Base-by-base conservation (phyloP, 2,113 vertebrate species). In the Peucedramus taeniatus region DNA sequence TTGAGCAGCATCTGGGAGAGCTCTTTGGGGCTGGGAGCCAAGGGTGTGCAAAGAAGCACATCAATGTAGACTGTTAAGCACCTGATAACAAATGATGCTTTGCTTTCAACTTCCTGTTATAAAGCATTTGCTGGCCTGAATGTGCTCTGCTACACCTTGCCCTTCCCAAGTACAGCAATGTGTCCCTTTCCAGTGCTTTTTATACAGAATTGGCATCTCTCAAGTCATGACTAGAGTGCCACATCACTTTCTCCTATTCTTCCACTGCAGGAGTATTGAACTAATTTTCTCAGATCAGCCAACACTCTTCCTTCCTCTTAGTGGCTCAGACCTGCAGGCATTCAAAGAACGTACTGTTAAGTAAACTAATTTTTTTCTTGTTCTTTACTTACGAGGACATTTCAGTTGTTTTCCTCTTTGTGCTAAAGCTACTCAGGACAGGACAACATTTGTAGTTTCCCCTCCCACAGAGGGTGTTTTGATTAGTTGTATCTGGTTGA, bases 331-430 rank as follows among this genome's bases (percentile, higher is more conserved):
- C 53, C 66, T 66, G 57, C 19, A 87, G 56, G 72, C 69, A 94
- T 71, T 79, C 70, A 57, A 92, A 92, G 86, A 96, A 96, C 31
- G 86, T 50, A 30, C 44, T 87, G 44, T 64, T 93, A 24, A 70
- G n/a, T 89, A 90, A 92, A 89, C 69, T 33, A 12, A 7, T 0
- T 56, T 75, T 93, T 85, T 87, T 70, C 31, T 72, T 66, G 12
- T 51, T 89, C 64, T 78, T 71, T 75, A 89, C 64, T 87, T 80
- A 81, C 50, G 94, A 92, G 86, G 86, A 92, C 56, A 69, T 79
- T 93, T 83, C 45, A 59, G 68, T 90, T 95, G 81, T 88, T 97
- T 96, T 84, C 64, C 16, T 86, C 60, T 83, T 87, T 82, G 71
- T 71, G 51, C 80, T 83, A 78, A 78, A 87, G 68, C 64, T 92